Base-by-base conservation (phyloP, 2,888 invertebrate species). In the Peribatodes rhomboidaria region DNA sequence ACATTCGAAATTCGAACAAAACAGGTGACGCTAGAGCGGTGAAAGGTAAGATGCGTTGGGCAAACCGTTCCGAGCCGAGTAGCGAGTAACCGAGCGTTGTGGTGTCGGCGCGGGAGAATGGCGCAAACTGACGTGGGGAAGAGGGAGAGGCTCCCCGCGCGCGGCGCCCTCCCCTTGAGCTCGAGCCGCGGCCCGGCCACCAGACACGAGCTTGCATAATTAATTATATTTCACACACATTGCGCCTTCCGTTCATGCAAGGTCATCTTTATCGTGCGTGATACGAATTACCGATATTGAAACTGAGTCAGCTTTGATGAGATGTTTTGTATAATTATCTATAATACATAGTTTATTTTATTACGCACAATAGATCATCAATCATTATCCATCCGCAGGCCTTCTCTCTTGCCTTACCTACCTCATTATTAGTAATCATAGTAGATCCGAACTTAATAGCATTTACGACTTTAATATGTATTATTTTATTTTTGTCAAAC, bases 161-260 rank as follows among this genome's bases (percentile, higher is more conserved):
- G 72, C 78, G 72, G 74, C 42, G 69, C 72, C 75, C 77, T 61
- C 60, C 70, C 68, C 70, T 62, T 59, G 69, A 68, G 70, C 74
- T 74, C 67, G 70, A 75, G 70, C 77, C 73, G 73, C 70, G 70
- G 78, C 83, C 83, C 82, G 81, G 82, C 86, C 82, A 86, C 84
- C 88, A 89, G 89, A 90, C 88, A 86, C 86, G 77, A 83, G 86
- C 87, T 89, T 90, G 89, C 89, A 91, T 92, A 90, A 90, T 90
- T 89, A 89, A 89, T 90, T 85, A 86, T 79, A 86, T 84, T 87
- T 86, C 82, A 86, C 88, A 88, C 86, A 84, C 81, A 83, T 80
- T 87, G 86, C 87, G 81, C 83, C 85, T 89, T 89, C 86, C 86
- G 84, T 76, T 79, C 79, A 82, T 77, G 81, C 89, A 92, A 92